phyloP scores from a whole-genome alignment of 2,888 invertebrate species.

The Rosalia funebris region DNA sequence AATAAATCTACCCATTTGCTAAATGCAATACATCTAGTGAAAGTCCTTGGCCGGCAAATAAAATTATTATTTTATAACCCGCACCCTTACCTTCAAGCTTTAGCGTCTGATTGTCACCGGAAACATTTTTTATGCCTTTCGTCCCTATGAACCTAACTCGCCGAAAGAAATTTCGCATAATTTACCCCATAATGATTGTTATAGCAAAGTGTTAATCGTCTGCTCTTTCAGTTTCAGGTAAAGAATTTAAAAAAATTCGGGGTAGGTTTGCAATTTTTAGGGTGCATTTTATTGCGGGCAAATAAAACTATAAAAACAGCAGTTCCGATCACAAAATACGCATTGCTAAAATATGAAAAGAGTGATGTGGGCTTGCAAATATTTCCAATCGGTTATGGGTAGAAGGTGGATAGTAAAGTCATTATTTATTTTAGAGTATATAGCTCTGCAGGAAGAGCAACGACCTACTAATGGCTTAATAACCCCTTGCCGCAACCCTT shows the following conservation, averaged over 20 bases:
- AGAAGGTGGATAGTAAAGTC: too few relatives aligned
- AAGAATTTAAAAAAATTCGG: not conserved
- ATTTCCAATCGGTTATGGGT: not conserved
- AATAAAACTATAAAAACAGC: not conserved
- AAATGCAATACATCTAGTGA: too few relatives aligned
- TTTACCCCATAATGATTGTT: not conserved
- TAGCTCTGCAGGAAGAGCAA: not conserved
- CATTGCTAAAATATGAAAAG: too few relatives aligned
- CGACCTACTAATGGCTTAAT: not conserved
- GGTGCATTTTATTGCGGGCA: not conserved
- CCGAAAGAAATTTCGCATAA: not conserved
- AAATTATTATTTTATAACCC: too few relatives aligned
- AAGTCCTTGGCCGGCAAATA: too few relatives aligned
- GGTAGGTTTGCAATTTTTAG: not conserved
- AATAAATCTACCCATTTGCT: too few relatives aligned
- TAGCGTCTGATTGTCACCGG: too few relatives aligned
- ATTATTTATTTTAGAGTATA: not conserved
- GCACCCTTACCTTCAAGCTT: too few relatives aligned
- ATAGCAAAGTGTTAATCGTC: not conserved
- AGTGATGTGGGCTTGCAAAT: not conserved
- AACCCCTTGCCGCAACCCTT: not conserved
- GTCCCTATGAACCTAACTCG: not conserved
- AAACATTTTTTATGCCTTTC: too few relatives aligned
- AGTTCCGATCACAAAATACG: not conserved
- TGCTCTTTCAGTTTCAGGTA: not conserved